Percentiles rank a stretch among this genome's conserved stretches.
phyloP scores from a whole-genome alignment of 1,140 invertebrate genomes.

The Wiebesia pumilae region DNA sequence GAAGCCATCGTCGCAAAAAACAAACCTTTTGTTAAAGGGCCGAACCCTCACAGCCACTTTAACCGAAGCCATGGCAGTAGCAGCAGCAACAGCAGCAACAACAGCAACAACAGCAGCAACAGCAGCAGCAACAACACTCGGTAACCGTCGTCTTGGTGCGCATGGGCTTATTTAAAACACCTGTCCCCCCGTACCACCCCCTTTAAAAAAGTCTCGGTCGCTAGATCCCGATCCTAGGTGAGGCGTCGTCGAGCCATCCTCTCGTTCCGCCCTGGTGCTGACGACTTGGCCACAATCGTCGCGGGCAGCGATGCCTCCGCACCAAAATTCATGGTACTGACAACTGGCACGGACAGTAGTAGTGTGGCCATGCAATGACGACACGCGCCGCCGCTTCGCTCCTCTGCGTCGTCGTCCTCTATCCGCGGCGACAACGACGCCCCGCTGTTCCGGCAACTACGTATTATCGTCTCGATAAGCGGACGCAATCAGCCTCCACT shows the following conservation, averaged over 20 bases:
- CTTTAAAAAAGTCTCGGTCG: background rate
- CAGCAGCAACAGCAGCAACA: background rate
- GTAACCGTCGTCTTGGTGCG: constrained; percentile 4
- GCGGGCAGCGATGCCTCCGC: constrained; percentile 1
- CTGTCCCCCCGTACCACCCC: background rate
- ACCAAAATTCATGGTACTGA: background rate
- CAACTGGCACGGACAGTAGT: too few species aligned
- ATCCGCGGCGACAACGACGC: background rate
- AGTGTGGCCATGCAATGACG: too few species aligned
- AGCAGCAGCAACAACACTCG: background rate
- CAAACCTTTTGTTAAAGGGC: constrained; percentile 87
- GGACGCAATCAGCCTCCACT: too few species aligned
- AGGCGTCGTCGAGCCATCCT: background rate
- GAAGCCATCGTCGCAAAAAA: background rate
- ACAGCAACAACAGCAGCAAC: background rate
- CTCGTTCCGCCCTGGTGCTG: constrained; percentile 1
- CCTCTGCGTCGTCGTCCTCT: background rate
- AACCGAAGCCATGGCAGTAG: constrained; percentile 82
- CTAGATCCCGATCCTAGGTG: background rate
- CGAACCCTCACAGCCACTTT: constrained; percentile 88
- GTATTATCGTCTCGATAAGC: background rate
- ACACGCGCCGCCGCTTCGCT: too few species aligned
- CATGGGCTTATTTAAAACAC: constrained; percentile 28
- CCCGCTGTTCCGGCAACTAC: background rate
- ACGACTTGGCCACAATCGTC: constrained; percentile 7